Evolutionary conservation across 2,888 invertebrate species (phyloP).

Genomic region (Entomobrya multifasciata): DNA sequence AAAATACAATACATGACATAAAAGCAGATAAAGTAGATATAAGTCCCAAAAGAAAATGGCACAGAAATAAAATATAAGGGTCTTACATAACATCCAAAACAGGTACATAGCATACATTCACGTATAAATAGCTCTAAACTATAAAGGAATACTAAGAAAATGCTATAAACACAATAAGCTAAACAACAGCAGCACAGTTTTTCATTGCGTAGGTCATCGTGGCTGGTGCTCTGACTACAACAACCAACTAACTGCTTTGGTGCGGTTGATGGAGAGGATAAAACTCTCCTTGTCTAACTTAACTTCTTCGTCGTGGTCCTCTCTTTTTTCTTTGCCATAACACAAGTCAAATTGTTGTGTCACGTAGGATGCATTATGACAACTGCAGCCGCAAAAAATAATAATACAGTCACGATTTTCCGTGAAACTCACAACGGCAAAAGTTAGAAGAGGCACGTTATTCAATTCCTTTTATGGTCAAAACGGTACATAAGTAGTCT

Average conservation of each 20-base stretch:
- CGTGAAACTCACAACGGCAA: slow-evolving; percentile 8
- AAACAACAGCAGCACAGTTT: not conserved
- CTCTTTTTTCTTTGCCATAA: slow-evolving; percentile 10
- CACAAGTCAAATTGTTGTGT: slow-evolving; percentile 56
- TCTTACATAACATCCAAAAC: not conserved
- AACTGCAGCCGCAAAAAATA: slow-evolving; percentile 74
- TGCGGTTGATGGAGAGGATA: not conserved
- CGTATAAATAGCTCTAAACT: not conserved
- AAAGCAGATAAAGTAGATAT: not conserved
- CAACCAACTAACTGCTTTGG: not conserved
- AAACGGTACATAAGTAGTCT: slow-evolving; percentile 15
- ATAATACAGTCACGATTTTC: slow-evolving; percentile 75
- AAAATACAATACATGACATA: not conserved
- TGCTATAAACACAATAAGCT: not conserved
- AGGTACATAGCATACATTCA: not conserved
- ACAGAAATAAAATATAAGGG: not conserved
- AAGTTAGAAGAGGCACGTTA: slow-evolving; percentile 33
- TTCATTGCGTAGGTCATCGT: slow-evolving; percentile 35
- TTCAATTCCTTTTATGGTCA: slow-evolving; percentile 27
- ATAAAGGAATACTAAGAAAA: not conserved
- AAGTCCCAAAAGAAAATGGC: not conserved
- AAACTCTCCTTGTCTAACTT: not conserved
- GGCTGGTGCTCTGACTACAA: not conserved
- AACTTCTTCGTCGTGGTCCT: not conserved
- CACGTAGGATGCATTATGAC: slow-evolving; percentile 78